Evolutionary conservation across 1,140 invertebrate species (phyloP).

Genomic region (Lordiphosa mommai): DNA sequence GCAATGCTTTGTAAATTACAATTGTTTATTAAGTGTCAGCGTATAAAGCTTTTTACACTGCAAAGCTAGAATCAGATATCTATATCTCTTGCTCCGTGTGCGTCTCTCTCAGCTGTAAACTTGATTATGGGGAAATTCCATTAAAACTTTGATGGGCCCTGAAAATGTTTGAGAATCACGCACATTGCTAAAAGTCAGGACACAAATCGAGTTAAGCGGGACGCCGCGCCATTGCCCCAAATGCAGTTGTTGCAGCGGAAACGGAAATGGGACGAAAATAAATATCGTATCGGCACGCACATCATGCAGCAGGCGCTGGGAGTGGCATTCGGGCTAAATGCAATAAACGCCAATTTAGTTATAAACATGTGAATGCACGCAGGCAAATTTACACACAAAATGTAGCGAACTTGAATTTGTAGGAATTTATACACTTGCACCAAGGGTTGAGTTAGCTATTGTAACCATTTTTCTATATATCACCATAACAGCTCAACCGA

Average conservation of each 20-base stretch:
- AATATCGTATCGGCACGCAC: constrained; percentile 56
- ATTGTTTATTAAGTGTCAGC: too few species aligned
- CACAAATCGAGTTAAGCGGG: constrained; percentile 45
- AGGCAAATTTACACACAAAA: constrained; percentile 8
- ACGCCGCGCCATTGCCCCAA: constrained; percentile 1
- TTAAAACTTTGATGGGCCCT: constrained; percentile 52
- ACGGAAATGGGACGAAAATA: constrained; percentile 65
- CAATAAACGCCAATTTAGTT: constrained; percentile 17
- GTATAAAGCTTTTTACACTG: not conserved
- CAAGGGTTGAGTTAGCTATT: too few species aligned
- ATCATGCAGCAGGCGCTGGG: constrained; percentile 16
- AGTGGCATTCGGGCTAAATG: not conserved
- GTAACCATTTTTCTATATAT: too few species aligned
- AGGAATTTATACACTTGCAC: too few species aligned
- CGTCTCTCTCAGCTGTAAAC: constrained; percentile 35
- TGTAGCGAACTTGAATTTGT: too few species aligned
- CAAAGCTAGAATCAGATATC: not conserved
- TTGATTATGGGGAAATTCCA: constrained; percentile 64
- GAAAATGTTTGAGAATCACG: constrained; percentile 62
- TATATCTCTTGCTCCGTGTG: not conserved
- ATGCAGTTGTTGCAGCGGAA: constrained; percentile 47
- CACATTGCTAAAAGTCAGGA: constrained; percentile 21
- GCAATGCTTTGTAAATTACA: too few species aligned
- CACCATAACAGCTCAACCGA: too few species aligned
- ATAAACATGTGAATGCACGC: constrained; percentile 34